These are phyloP conservation scores for Muntiacus muntjak DNA, from an alignment of 2,113 vertebrate species.

Conservation along the genomic window DNA sequence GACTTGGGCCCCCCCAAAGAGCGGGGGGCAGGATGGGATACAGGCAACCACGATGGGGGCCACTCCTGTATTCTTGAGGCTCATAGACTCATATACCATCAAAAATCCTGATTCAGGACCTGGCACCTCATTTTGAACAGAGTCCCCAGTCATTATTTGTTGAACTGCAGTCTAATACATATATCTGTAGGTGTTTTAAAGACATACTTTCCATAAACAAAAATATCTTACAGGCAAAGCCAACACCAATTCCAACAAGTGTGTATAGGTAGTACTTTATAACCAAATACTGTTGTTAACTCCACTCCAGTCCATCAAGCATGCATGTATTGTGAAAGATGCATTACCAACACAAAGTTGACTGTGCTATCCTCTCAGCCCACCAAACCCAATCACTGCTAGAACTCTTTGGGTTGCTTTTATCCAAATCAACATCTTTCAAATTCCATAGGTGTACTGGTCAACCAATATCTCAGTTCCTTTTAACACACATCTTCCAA, in stretches of 20 bases:
- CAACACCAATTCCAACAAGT: background rate
- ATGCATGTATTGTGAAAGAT: no score
- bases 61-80: background rate
- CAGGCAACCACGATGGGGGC: background rate
- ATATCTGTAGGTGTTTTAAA: background rate
- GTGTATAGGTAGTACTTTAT: background rate
- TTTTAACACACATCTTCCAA: conserved; percentile 6
- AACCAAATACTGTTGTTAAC: background rate
- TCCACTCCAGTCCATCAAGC: background rate
- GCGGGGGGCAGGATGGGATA: background rate
- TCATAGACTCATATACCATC: background rate
- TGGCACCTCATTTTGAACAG: background rate
- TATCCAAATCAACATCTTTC: background rate
- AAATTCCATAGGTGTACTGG: background rate
- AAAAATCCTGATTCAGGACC: background rate
- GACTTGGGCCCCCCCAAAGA: background rate
- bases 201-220: background rate
- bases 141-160: background rate
- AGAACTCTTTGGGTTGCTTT: background rate
- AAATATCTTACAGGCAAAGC: background rate
- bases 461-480: background rate
- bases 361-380: accelerated
- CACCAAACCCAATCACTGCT: background rate
- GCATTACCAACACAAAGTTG: accelerated
- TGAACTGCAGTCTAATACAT: background rate